phyloP scores from a whole-genome alignment of 2,113 vertebrate genomes.

The Phylloscopus trochilus region DNA sequence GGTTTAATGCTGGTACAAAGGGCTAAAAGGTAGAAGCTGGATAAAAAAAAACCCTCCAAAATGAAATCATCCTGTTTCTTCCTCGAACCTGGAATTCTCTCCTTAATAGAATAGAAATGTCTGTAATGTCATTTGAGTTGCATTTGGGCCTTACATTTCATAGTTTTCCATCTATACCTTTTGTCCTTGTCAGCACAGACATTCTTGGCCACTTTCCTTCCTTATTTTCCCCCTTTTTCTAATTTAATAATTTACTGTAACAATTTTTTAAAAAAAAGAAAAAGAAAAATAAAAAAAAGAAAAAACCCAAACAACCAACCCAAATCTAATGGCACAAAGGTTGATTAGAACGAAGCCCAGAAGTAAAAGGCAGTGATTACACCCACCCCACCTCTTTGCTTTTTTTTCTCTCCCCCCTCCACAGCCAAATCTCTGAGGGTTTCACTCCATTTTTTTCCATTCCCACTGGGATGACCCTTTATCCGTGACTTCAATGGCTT shows the following conservation, averaged over 20 bases:
- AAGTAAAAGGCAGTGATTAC: neutral
- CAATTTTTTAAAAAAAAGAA: too few species aligned
- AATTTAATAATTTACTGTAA: neutral
- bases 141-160: conserved; percentile 15
- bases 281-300: neutral
- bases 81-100: neutral
- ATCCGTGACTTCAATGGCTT: neutral
- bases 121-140: conserved; percentile 27
- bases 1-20: neutral
- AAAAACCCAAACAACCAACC: accelerated
- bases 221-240: neutral
- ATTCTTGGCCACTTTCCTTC: neutral
- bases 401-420: neutral
- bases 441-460: neutral
- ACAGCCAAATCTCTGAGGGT: neutral
- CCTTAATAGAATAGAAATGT: neutral
- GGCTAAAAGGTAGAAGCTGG: neutral
- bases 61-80: neutral
- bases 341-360: neutral
- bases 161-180: neutral
- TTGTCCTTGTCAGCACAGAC: conserved; percentile 38
- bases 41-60: neutral
- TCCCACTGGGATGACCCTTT: neutral
- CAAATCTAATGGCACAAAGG: neutral
- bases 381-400: neutral